A percentile compares a stretch with the other conserved stretches of the same genome.
Conservation (phyloP, 2,888 invertebrate species). For the Magallana nippona region DNA sequence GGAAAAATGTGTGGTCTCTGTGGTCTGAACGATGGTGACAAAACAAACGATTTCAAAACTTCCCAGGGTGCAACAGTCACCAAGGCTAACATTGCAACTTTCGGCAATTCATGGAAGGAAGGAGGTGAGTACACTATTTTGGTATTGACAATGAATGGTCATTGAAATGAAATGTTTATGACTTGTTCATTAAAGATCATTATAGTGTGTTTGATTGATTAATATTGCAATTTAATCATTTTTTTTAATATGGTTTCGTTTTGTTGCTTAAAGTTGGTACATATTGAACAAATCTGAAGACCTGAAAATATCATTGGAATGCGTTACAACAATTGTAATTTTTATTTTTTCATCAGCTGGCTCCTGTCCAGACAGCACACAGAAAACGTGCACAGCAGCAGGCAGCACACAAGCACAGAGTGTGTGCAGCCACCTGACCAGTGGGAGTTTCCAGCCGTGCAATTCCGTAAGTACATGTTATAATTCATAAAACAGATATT, state of each 20-base stretch:
- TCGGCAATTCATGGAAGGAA: constrained; percentile 71
- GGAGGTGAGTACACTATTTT: constrained; percentile 47
- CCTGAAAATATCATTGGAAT: neutral
- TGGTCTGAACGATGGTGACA: constrained; percentile 87
- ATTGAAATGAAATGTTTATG: too few relatives aligned
- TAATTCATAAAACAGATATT: neutral
- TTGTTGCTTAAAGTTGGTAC: too few relatives aligned
- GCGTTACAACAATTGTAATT: too few relatives aligned
- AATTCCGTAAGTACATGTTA: constrained; percentile 61
- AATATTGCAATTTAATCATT: too few relatives aligned
- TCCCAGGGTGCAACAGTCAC: constrained; percentile 80
- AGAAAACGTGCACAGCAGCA: constrained; percentile 56
- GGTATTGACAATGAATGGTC: too few relatives aligned
- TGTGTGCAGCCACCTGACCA: constrained; percentile 61
- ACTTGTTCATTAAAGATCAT: too few relatives aligned
- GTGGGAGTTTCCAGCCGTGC: constrained; percentile 65
- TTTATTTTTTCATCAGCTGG: constrained; percentile 48
- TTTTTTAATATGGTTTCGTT: too few relatives aligned
- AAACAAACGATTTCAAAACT: constrained; percentile 85
- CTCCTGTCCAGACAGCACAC: constrained; percentile 62
- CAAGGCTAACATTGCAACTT: constrained; percentile 57
- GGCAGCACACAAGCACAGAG: constrained; percentile 51
- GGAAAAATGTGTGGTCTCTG: constrained; percentile 91
- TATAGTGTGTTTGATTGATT: too few relatives aligned
- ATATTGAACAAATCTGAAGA: neutral